phyloP scores from a whole-genome alignment of 2,888 invertebrate genomes.

The Chrysomela aeneicollis region DNA sequence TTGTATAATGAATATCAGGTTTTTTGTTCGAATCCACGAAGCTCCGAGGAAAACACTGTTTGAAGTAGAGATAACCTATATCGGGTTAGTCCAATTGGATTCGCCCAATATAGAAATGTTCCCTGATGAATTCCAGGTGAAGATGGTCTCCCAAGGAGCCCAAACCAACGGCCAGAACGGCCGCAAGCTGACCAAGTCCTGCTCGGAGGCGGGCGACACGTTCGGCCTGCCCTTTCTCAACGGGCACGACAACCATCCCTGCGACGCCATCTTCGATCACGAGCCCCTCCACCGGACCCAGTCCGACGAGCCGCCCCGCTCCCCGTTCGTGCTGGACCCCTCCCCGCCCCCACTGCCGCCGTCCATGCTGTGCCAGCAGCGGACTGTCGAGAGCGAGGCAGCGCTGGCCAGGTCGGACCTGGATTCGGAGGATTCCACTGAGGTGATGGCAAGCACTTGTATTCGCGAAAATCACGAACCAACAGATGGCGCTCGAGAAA shows the following conservation, averaged over 20 bases:
- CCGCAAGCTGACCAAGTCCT: slow-evolving; percentile 84
- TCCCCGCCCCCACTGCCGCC: slow-evolving; percentile 60
- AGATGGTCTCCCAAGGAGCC: slow-evolving; percentile 89
- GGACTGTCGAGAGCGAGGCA: slow-evolving; percentile 49
- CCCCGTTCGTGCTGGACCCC: slow-evolving; percentile 71
- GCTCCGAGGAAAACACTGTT: too few relatives aligned
- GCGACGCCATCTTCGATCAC: slow-evolving; percentile 65
- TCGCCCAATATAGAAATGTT: too few relatives aligned
- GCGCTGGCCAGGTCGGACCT: slow-evolving; percentile 55
- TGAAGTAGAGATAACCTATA: too few relatives aligned
- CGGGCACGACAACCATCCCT: slow-evolving; percentile 46
- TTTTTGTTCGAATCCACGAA: too few relatives aligned
- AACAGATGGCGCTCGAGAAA: too few relatives aligned
- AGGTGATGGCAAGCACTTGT: too few relatives aligned
- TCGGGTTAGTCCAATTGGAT: too few relatives aligned
- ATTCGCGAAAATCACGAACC: too few relatives aligned
- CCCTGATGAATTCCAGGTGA: slow-evolving; percentile 69
- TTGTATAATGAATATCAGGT: too few relatives aligned
- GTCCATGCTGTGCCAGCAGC: not conserved
- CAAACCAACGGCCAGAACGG: slow-evolving; percentile 84
- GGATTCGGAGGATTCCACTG: slow-evolving; percentile 58
- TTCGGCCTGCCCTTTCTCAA: slow-evolving; percentile 55
- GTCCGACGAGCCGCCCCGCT: slow-evolving; percentile 83
- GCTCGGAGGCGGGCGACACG: slow-evolving; percentile 76
- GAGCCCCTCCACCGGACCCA: slow-evolving; percentile 83